Conservation (phyloP, 2,797 vertebrate species). For the Takifugu rubripes region DNA sequence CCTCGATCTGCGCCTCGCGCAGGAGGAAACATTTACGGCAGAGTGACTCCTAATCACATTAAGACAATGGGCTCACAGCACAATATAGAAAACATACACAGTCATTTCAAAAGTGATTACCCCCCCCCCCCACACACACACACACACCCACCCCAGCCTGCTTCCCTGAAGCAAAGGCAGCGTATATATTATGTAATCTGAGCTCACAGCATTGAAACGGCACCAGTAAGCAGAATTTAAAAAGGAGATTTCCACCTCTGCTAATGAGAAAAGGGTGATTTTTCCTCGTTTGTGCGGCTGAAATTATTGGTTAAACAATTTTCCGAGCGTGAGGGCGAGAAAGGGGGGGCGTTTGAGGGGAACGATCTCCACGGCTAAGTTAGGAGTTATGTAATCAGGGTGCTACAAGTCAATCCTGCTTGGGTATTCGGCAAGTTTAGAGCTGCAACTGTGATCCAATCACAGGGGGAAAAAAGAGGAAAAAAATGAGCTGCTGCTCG, state of each 20-base stretch:
- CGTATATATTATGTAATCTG: slow-evolving; percentile 12
- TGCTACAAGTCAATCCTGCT: too few relatives aligned
- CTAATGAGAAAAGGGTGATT: slow-evolving; percentile 47
- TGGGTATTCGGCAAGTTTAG: too few relatives aligned
- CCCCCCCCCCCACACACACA: slow-evolving; percentile 1
- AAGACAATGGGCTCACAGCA: slow-evolving; percentile 7
- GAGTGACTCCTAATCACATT: slow-evolving; percentile 4
- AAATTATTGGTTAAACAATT: slow-evolving; percentile 39
- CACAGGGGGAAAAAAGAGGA: too few relatives aligned
- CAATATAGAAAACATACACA: too few relatives aligned
- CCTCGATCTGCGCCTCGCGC: slow-evolving; percentile 18
- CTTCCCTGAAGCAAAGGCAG: slow-evolving; percentile 27
- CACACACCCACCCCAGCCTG: not conserved
- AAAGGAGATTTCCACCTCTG: slow-evolving; percentile 9
- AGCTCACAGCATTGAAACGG: slow-evolving; percentile 18
- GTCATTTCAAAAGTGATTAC: slow-evolving; percentile 16
- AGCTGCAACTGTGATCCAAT: too few relatives aligned
- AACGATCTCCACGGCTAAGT: too few relatives aligned
- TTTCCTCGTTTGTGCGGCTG: slow-evolving; percentile 25
- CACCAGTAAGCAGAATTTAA: slow-evolving; percentile 5
- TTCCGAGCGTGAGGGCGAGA: slow-evolving; percentile 7
- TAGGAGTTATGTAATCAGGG: too few relatives aligned
- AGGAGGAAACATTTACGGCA: slow-evolving; percentile 22
- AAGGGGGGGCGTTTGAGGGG: too few relatives aligned
- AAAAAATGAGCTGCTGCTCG: too few relatives aligned